Evolutionary conservation across 2,888 invertebrate species (phyloP), one percentile per base, ranked within the genome.

Genomic region (Chrysolina oricalcia): DNA sequence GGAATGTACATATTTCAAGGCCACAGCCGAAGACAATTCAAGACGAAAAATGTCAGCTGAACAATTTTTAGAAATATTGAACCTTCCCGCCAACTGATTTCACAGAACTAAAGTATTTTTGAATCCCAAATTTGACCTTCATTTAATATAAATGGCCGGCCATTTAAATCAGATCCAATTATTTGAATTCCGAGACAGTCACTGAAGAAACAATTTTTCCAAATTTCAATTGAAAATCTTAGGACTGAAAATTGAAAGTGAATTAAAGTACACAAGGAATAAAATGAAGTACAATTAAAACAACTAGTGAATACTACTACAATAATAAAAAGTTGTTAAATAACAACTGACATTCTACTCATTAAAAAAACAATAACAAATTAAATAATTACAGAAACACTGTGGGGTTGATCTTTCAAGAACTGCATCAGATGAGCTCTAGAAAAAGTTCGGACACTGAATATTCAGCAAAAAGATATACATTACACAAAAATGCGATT

Each of bases 221-320:
- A 53, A 53, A 4, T 23, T 0, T 53, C 21, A 53, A 21, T n/a
- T 56, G n/a, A 59, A 59, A 59, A 59, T 35, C 59, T 59, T 59
- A 15, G 59, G 27, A 19, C 4, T 19, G 21, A 53, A 53, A 48
- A 10, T 56, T 17, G 13, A 21, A 3, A 53, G 10, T 53, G 21
- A 56, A 56, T 23, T 56, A 56, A 56, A 56, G 23, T 56, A 56
- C 56, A 27, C 9, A 27, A 59, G 59, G 59, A 59, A 59, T 10
- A 59, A 15, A 59, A 59, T 59, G n/a, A 59, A 59, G 23, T 59
- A 59, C 27, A 27, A 59, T 23, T n/a, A 59, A 23, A 59, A 59
- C 59, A 27, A 59, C 21, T 56, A 21, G 46, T 46, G 46, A 46
- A 21, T 56, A 15, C 17, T 59, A 59, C 21, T 53, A 53, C 21